Evolutionary conservation across 2,797 vertebrate genomes (phyloP).

Genomic region (Avahi laniger): DNA sequence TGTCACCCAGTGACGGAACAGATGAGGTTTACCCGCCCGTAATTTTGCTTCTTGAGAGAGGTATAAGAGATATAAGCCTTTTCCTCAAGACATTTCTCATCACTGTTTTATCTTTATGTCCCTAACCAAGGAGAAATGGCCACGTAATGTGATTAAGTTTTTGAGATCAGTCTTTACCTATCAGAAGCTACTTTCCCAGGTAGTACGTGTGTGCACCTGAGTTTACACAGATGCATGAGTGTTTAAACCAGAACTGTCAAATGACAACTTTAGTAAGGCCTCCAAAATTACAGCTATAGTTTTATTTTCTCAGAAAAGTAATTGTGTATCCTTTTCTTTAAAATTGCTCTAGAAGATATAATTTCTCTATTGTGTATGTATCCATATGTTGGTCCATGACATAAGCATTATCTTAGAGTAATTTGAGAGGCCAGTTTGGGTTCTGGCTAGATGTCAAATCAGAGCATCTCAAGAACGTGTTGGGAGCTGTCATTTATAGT

Average conservation of each 20-base stretch:
- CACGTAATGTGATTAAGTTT: not conserved
- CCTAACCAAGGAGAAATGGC: not conserved
- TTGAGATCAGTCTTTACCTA: not conserved
- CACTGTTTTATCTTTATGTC: not conserved
- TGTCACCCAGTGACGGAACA: not conserved
- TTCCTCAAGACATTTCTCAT: not conserved
- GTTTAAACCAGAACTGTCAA: not conserved
- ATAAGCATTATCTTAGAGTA: not conserved
- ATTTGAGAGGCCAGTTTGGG: not conserved
- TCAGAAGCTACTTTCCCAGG: no score
- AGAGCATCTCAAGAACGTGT: not conserved
- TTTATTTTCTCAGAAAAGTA: not conserved
- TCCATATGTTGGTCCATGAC: not conserved
- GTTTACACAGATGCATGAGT: not conserved
- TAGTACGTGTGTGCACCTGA: not conserved
- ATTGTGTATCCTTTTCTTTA: not conserved
- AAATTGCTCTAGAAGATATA: not conserved
- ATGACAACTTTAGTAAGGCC: not conserved
- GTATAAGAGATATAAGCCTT: not conserved
- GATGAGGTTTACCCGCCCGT: not conserved
- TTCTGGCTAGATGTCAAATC: not conserved
- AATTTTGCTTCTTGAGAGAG: not conserved
- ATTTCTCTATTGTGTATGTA: not conserved
- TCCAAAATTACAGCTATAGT: not conserved
- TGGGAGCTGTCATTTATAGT: not conserved